Base-by-base conservation (phyloP, 2,113 vertebrate genomes). In the Leptobrachium ailaonicum region DNA sequence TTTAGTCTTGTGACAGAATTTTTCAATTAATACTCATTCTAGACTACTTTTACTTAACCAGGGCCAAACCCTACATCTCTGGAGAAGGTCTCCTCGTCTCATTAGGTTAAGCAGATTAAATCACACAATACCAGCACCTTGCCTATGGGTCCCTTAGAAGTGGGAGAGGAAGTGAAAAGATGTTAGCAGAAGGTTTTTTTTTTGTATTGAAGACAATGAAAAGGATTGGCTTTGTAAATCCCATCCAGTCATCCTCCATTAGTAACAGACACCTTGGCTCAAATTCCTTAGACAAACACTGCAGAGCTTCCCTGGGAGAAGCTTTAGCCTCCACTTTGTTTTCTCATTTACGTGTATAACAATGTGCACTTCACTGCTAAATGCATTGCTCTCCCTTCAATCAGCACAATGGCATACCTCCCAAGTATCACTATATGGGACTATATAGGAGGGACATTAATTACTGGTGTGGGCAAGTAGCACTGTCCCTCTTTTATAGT, bases 31-130 rank as follows among this genome's bases (percentile, higher is more conserved):
- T 50, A 8, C 4, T 50, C 47, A 50, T 50, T 50, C 8, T 50
- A 50, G 47, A 5, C 47, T 50, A 50, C 50, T 76, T 67, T 74
- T 58, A 50, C 42, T 77, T 44, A 77, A 84, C 50, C 79, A 81
- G 85, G 41, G 82, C 78, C 74, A 82, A 75, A 82, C 82, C 74
- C 79, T 45, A 11, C 3, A 45, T 87, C 87, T 87, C 90, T 84
- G 86, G 80, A 85, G 88, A 90, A 94, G 93, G 90, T 91, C 92
- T 94, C 94, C 95, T 97, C 95, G 96, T 95, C 94, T 96, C 93
- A 96, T 96, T 98, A 96, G 90, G 91, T 89, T 95, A 95, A 95
- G 95, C 94, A 96, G 95, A 96, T 96, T 94, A 96, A 32, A 97
- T 97, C 95, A 95, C 94, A 66, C 44, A 66, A 97, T 96, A 95